Conservation (phyloP, 2,797 vertebrate species). For the Anas bahamensis region DNA sequence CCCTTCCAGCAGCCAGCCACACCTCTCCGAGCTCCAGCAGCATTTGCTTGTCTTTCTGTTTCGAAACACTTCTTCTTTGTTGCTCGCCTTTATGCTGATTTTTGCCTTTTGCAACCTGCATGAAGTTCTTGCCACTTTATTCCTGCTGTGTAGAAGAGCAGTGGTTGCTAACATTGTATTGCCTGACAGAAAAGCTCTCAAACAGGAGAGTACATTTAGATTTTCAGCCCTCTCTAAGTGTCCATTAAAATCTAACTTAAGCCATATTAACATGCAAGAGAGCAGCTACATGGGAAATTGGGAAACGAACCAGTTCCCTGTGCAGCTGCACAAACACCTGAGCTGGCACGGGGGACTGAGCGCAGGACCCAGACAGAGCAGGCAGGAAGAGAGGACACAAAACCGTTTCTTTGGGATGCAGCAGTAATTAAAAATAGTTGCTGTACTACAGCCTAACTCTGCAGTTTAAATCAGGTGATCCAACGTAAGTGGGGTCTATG, state of each 20-base stretch:
- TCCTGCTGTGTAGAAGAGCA: background rate
- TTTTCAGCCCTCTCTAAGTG: too few species aligned
- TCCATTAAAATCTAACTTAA: background rate
- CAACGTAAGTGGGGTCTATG: background rate
- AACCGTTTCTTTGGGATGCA: background rate
- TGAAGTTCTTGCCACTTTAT: background rate
- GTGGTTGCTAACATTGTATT: background rate
- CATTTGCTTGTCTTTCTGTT: accelerated
- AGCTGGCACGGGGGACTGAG: background rate
- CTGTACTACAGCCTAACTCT: background rate
- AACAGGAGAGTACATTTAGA: background rate
- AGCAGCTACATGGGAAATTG: background rate
- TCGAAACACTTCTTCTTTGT: background rate
- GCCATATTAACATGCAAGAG: background rate
- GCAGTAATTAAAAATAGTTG: background rate
- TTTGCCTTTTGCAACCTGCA: background rate
- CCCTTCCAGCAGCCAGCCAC: background rate
- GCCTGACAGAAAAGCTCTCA: background rate
- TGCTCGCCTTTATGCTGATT: background rate
- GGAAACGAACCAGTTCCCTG: background rate
- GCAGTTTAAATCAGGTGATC: background rate
- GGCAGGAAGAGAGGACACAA: background rate
- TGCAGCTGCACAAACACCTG: background rate
- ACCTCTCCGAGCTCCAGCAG: background rate
- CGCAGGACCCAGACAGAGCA: background rate